Base-by-base conservation (phyloP, 64 coral and sea anemone genomes). In the Stichodactyla mertensii region DNA sequence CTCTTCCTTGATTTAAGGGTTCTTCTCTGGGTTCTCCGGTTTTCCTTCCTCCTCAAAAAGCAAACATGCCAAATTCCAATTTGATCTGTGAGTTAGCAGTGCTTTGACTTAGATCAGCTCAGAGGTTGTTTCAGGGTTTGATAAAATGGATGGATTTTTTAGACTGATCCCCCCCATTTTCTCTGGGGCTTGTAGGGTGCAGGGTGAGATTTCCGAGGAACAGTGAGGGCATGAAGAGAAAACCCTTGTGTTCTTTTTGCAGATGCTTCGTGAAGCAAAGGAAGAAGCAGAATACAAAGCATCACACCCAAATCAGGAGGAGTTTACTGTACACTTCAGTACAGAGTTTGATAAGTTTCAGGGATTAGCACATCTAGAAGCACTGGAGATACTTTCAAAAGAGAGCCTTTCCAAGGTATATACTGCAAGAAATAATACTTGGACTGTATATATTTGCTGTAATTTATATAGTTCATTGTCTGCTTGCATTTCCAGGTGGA, bases 321-420 rank as follows among this genome's bases (percentile, higher is more conserved):
- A 58, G 5, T 79, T 86, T 20, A 88, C 64, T 7, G 83, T 95
- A 16, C 90, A 92, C 77, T 92, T 95, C 56, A 95, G 82, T 36
- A 90, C 87, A 56, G 97, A 99, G 83, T 99, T 99, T 89, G 97
- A 99, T 87, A 87, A 92, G 15, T 95, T 74, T 54, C 97, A 99
- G 88, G 97, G 97, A n/a, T 86, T 99, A 10, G 93, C 97, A 82
- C 97, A 99, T 87, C 87, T 99, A 66, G 97, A 99, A 77, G 97
- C 97, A 55, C 67, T 99, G 60, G 97, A 99, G 82, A 99, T 99
- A 28, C 83, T 99, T 13, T 94, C 97, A 16, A 87, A 87, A 16
- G 93, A 99, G 61, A 90, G 93, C 80, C 90, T 92, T 28, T 77
- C 83, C 10, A 93, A 99, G 97, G 97, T 99, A 31, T 13, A 7